Evolutionary conservation across 2,113 vertebrate species (phyloP), one percentile per base, ranked within the genome.

Genomic region (Gobio gobio): DNA sequence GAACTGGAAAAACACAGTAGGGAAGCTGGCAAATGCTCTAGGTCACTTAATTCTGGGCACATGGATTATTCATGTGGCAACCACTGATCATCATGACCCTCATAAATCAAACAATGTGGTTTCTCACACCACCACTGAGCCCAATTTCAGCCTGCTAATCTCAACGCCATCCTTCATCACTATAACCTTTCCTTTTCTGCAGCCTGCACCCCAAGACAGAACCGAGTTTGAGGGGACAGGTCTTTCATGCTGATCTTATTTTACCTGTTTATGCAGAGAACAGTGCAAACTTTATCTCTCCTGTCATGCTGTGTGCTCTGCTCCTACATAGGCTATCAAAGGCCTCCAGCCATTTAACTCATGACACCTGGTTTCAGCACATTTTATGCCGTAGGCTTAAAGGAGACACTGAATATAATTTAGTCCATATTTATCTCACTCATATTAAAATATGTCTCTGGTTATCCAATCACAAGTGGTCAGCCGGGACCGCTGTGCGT

Each of bases 41-140:
- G 90, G 89, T 92, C 92, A 90, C 91, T 94, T 94, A 94, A 94
- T 94, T 93, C 93, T 90, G 90, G 84, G 87, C 92, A 89, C 92
- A 94, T 94, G 93, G 92, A 94, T 95, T 94, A 95, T 95, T 94
- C 94, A 95, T 94, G 92, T 88, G 84, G 91, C 90, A 83, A 91
- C 89, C 86, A 89, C 92, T 89, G 92, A 92, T 95, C 68, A 93
- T 93, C 93, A 89, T 88, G 91, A 91, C 92, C 91, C 93, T 93
- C 93, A 95, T 95, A 94, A 95, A 95, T 95, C 94, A 95, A 92
- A 83, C 89, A 89, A 92, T 91, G 92, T 90, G 78, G 91, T 92
- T 91, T 89, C 91, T 73, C 22, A 47, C 29, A 91, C 86, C 84
- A 91, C 88, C 89, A 90, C 85, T 26, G 58, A 78, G 80, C 84